Base-by-base conservation (phyloP, 2,797 vertebrate genomes). In the Chloroceryle inda region DNA sequence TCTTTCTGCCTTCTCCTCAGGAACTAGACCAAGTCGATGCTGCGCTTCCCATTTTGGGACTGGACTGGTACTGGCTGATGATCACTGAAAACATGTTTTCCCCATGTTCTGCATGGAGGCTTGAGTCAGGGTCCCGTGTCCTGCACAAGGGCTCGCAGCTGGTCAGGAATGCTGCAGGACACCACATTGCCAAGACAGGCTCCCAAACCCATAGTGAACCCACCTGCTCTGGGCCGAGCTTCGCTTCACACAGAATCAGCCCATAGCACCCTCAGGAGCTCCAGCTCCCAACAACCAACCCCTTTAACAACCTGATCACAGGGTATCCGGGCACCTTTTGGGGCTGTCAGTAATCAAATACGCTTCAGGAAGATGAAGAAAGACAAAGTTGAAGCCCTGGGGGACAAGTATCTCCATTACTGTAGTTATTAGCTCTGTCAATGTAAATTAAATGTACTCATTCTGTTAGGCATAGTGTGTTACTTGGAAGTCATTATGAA, bases 251-350 rank as follows among this genome's bases (percentile, higher is more conserved):
- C 29, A 61, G 22, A 24, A 47, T 37, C 49, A 69, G 17, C 7
- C 10, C 3, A 0, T 6, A 42, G 16, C 7, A 24, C 3, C n/a
- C 31, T 67, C 62, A 81, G 44, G n/a, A 80, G 27, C 27, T 84
- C 23, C n/a, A 81, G 45, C 3, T 79, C 42, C 53, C 71, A 42
- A 38, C 5, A 5, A 37, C 2, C 1, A 1, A 0, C 3, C 4
- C 8, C 13, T 7, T 45, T 11, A 80, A 58, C 5, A 42, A 31
- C 5, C 40, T 50, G 22, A 44, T 55, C 49, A 71, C 15, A 15
- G 49, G 12, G 5, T 40, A 35, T 10, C 9, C 0, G 8, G 15
- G 10, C n/a, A 24, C 3, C 17, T 66, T 63, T 61, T 12, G 13
- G 16, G 27, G 26, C 6, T 64, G 19, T 55, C 13, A 49, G 5